Evolutionary conservation across 2,797 vertebrate species (phyloP), one percentile per base, ranked within the genome.

Genomic region (Phoeniculus purpureus): DNA sequence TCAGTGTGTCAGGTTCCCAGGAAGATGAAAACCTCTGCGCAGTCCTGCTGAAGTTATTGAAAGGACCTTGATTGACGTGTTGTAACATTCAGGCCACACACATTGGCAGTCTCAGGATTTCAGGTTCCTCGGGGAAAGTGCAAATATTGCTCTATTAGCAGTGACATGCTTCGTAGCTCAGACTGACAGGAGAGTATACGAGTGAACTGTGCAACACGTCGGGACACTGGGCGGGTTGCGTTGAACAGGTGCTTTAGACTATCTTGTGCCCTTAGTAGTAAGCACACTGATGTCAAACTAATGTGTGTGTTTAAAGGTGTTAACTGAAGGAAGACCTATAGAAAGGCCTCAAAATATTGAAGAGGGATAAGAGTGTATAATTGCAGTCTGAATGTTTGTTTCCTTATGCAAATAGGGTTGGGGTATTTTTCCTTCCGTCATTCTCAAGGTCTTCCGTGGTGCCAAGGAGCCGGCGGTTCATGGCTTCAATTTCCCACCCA

Each of bases 341-440:
- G 59, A 94, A 92, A 85, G 81, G 73, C 17, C 73, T 85, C 62
- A 59, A 77, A 95, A 87, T 90, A 78, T 48, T 72, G 83, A 80
- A 92, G 70, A 62, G 77, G 37, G 32, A n/a, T 60, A 19, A 67
- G 13, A n/a, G 29, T 65, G 6, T 5, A 10, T 40, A 76, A 81
- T 66, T 9, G 7, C 22, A 67, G 18, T 11, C 47, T 12, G 6
- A 75, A n/a, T 84, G 18, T 34, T 70, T 68, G 12, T 80, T 71
- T 31, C 10, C 37, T n/a, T 77, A 45, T 31, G 9, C 43, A 85
- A 78, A 72, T 1, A 40, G 6, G 4, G 0, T 43, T 11, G 10
- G 16, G 43, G 43, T 11, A 10, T 43, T 7, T n/a, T 23, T n/a
- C 25, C 26, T 54, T 26, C 7, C 1, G 3, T 15, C n/a, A 20